phyloP scores from a whole-genome alignment of 2,888 invertebrate genomes.

The Steinernema carpocapsae region DNA sequence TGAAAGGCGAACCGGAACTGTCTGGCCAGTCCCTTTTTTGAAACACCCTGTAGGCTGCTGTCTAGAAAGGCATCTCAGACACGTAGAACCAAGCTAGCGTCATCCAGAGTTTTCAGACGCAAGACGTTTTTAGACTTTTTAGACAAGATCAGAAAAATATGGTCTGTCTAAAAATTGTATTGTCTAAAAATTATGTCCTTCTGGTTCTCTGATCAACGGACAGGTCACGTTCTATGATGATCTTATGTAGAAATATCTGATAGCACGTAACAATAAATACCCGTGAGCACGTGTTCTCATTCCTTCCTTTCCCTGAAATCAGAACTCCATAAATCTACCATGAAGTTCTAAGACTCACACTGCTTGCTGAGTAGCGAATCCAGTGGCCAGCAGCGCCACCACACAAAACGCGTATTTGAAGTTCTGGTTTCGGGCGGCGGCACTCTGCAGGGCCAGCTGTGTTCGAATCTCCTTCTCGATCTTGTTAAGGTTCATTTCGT shows the following conservation, averaged over 20 bases:
- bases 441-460: background rate
- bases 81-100: no score
- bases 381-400: background rate
- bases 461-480: background rate
- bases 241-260: background rate
- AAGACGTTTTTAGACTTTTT: no score
- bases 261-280: conserved; percentile 8
- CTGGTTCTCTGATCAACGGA: no score
- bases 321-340: background rate
- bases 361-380: background rate
- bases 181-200: no score
- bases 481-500: background rate
- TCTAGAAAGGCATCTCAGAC: no score
- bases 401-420: background rate
- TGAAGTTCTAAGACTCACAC: background rate
- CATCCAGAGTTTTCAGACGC: no score
- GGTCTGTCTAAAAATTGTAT: no score
- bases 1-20: no score
- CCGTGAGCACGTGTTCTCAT: background rate
- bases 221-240: no score
- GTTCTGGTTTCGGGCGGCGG: background rate
- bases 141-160: no score
- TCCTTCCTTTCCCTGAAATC: conserved; percentile 1
- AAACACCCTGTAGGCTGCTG: no score
- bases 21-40: no score